phyloP scores from a whole-genome alignment of 2,888 invertebrate species.

The Alloplasta piceator region DNA sequence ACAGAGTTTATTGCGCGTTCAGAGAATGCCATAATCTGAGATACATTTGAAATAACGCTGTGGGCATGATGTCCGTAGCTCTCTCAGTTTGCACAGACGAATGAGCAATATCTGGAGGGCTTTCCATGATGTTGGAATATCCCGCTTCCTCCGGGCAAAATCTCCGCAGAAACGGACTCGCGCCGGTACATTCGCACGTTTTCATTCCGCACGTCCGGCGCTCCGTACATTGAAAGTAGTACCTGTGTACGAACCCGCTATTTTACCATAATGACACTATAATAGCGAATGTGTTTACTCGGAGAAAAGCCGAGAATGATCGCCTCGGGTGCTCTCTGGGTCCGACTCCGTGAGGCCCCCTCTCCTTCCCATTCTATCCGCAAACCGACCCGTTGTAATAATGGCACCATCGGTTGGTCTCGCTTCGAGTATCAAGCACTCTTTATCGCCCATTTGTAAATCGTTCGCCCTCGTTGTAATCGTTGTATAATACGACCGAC shows the following conservation, averaged over 20 bases:
- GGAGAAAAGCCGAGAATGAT: slow-evolving; percentile 41
- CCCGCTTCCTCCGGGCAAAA: not conserved
- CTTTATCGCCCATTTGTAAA: slow-evolving; percentile 57
- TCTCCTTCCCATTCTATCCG: not conserved
- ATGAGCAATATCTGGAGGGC: not conserved
- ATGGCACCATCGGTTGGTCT: slow-evolving; percentile 44
- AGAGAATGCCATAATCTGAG: not conserved
- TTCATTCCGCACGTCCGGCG: slow-evolving; percentile 14
- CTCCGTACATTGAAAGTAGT: slow-evolving; percentile 27
- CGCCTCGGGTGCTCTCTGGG: slow-evolving; percentile 16
- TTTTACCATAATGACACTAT: slow-evolving; percentile 38
- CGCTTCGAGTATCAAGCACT: slow-evolving; percentile 16
- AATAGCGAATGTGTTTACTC: slow-evolving; percentile 58
- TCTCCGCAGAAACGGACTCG: not conserved
- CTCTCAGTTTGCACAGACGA: not conserved
- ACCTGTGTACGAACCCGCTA: slow-evolving; percentile 18
- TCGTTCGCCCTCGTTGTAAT: slow-evolving; percentile 31
- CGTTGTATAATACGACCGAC: slow-evolving; percentile 41
- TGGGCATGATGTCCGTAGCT: slow-evolving; percentile 4
- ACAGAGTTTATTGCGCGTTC: no score
- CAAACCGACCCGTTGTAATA: slow-evolving; percentile 4
- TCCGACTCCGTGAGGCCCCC: slow-evolving; percentile 10
- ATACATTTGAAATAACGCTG: not conserved
- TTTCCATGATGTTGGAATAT: not conserved
- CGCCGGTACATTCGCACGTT: slow-evolving; percentile 13